Evolutionary conservation across 2,797 vertebrate species (phyloP), one percentile per base, ranked within the genome.

Genomic region (Gobionotothen gibberifrons): DNA sequence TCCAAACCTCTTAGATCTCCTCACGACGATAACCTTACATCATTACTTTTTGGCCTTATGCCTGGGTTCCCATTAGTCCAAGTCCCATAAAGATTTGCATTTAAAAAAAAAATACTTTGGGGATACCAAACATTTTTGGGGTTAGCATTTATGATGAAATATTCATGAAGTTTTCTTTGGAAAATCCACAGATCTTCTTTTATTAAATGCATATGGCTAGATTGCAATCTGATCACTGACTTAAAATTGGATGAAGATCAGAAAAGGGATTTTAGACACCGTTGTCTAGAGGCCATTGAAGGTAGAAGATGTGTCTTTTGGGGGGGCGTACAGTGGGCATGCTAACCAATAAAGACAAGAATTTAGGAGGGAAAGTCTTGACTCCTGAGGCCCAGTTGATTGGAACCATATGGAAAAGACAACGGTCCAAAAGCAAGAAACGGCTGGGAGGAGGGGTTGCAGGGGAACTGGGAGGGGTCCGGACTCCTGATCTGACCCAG

Each of bases 271-370:
- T 70, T 68, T 61, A 9, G 2, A 44, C 19, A 48, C 5, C 42
- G 9, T 21, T 63, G 14, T 29, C 22, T 40, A 10, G 6, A 54
- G 32, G 46, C 5, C 40, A 8, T 32, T 63, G 81, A 70, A 3
- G 16, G 67, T 16, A 57, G 40, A 17, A 72, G 60, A 46, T 59
- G 36, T 21, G 17, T 49, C 15, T 69, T 75, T 65, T 51, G 70
- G 36, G 73, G 48, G 26, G 32, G 32, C 1, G 5, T 47, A 32
- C 52, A 81, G 68, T 36, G 68, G 63, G 55, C 76, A 68, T 10
- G n/a, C 40, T 32, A 46, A 67, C 64, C 76, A 85, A 87, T 90
- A 86, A 90, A 91, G 76, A 63, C 65, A 85, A 59, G 72, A 86
- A 88, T 91, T 85, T 83, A 72, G 47, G 71, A 78, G 69, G 73